These are phyloP conservation scores for Hyperopisus bebe DNA, from an alignment of 2,113 vertebrate species.

Conservation along the genomic window DNA sequence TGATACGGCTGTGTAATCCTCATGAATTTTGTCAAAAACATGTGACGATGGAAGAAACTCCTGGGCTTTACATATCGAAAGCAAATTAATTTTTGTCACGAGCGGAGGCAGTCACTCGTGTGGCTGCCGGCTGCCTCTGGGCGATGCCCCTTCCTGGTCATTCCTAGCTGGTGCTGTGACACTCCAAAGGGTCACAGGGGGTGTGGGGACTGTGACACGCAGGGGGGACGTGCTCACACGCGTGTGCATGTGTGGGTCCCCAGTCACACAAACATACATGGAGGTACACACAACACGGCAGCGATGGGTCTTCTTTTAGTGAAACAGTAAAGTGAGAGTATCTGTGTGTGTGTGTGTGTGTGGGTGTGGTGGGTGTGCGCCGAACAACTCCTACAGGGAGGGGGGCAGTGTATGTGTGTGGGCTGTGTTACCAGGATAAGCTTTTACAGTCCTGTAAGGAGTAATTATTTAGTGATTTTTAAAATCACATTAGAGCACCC, in stretches of 20 bases:
- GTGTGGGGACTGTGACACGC: neutral
- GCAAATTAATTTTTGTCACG: neutral
- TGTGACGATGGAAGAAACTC: neutral
- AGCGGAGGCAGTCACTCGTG: neutral
- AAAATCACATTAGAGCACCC: constrained; percentile 20
- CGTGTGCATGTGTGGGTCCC: neutral
- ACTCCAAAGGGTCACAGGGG: neutral
- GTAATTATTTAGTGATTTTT: constrained; percentile 33
- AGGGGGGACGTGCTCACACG: neutral
- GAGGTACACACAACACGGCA: neutral
- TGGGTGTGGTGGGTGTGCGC: neutral
- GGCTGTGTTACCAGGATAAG: neutral
- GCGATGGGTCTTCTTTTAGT: neutral
- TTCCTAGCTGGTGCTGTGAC: neutral
- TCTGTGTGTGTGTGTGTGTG: neutral
- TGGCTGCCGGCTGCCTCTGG: neutral
- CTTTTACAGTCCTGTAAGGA: constrained; percentile 24
- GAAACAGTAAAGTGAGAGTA: neutral
- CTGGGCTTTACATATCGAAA: neutral
- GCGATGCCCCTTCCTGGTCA: neutral
- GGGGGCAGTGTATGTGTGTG: neutral
- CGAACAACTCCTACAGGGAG: neutral
- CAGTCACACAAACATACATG: neutral
- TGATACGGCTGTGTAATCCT: neutral
- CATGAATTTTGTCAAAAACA: neutral